Percentiles rank a stretch among this genome's conserved stretches.
Evolutionary conservation across 2,113 vertebrate genomes (phyloP).

Genomic region (Gymnocephalus cernua): DNA sequence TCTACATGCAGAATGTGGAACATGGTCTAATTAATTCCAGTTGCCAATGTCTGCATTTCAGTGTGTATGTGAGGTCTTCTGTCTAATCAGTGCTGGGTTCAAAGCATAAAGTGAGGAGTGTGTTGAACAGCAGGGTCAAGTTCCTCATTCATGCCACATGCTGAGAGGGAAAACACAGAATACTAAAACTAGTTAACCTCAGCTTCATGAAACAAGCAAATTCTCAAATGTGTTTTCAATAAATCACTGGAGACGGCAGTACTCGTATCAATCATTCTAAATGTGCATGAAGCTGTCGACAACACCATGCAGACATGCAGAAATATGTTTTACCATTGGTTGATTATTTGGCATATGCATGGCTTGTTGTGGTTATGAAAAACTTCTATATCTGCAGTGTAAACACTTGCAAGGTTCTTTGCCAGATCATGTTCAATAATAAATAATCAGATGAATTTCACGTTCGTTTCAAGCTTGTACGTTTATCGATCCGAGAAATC

Average conservation of each 20-base stretch:
- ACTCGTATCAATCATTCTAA: neutral
- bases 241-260: neutral
- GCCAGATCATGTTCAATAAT: slow-evolving; percentile 6
- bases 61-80: slow-evolving; percentile 18
- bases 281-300: neutral
- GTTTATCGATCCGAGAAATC: neutral
- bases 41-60: slow-evolving; percentile 41
- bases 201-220: neutral
- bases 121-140: slow-evolving; percentile 35
- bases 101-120: slow-evolving; percentile 23
- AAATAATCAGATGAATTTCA: slow-evolving; percentile 2
- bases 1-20: slow-evolving; percentile 24
- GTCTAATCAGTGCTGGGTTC: slow-evolving; percentile 27
- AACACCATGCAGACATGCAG: neutral
- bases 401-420: slow-evolving; percentile 19
- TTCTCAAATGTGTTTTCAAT: neutral
- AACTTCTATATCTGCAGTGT: neutral
- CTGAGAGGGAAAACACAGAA: slow-evolving; percentile 10
- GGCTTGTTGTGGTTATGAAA: neutral
- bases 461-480: neutral
- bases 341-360: neutral
- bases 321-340: neutral
- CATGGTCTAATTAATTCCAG: slow-evolving; percentile 48
- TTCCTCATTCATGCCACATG: neutral
- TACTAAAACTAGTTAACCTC: slow-evolving; percentile 3